Evolutionary conservation across 2,113 vertebrate species (phyloP).

Genomic region (Garra rufa): DNA sequence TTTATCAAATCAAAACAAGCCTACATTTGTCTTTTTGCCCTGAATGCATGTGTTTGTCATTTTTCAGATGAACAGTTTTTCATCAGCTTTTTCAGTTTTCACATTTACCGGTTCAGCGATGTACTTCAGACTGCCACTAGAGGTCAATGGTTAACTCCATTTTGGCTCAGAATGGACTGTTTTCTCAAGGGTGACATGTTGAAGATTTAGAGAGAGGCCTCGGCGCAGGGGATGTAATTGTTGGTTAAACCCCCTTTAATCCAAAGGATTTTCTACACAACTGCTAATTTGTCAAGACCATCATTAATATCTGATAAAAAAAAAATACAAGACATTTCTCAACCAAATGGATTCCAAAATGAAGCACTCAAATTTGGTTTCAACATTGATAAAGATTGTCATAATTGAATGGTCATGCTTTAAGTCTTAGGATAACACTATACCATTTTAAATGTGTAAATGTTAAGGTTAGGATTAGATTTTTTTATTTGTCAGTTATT

Average conservation of each 20-base stretch:
- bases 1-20: background rate
- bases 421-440: background rate
- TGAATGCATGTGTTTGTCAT: background rate
- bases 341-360: background rate
- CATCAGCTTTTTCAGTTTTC: background rate
- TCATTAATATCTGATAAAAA: background rate
- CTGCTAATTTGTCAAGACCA: background rate
- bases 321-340: background rate
- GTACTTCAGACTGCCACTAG: background rate
- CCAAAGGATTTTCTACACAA: conserved; percentile 36
- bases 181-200: conserved; percentile 10
- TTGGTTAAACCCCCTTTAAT: conserved; percentile 32
- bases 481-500: background rate
- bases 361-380: background rate
- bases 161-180: background rate
- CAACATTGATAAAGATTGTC: background rate
- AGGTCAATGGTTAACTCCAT: conserved; percentile 37
- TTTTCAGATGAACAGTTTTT: background rate
- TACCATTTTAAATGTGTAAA: background rate
- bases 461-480: background rate
- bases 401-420: background rate
- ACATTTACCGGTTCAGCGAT: background rate
- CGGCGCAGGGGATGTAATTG: background rate
- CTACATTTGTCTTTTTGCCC: background rate
- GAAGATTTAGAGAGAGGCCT: conserved; percentile 34